These are phyloP conservation scores for Therioaphis trifolii DNA, from an alignment of 2,888 invertebrate genomes.

Conservation along the genomic window DNA sequence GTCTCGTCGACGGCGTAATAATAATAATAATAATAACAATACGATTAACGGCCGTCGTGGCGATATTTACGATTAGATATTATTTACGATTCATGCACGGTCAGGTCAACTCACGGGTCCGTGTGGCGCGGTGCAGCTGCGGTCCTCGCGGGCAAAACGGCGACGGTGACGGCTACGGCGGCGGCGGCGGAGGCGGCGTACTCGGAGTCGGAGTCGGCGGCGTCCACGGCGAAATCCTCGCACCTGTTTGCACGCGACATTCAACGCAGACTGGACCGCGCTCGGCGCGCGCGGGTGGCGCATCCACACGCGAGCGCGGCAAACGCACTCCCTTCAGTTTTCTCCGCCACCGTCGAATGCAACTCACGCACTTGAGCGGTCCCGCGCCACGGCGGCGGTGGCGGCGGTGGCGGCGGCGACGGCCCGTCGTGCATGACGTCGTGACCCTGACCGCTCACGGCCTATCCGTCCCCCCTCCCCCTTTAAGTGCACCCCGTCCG, in stretches of 20 bases:
- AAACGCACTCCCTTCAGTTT: slow-evolving; percentile 12
- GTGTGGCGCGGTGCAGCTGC: too few species aligned
- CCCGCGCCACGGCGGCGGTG: too few species aligned
- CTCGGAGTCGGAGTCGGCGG: neutral
- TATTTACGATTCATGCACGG: too few species aligned
- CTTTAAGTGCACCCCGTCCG: neutral
- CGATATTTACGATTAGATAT: too few species aligned
- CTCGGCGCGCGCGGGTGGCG: slow-evolving; percentile 2
- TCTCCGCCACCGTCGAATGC: neutral
- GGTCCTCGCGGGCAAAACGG: too few species aligned
- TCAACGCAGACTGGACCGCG: slow-evolving; percentile 31
- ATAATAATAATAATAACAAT: too few species aligned
- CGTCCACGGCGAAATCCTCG: neutral
- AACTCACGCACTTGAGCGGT: slow-evolving; percentile 21
- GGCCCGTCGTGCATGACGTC: neutral
- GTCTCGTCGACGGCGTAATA: too few species aligned
- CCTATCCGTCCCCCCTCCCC: too few species aligned
- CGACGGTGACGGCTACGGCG: neutral
- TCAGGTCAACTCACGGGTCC: too few species aligned
- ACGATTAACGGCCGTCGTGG: too few species aligned
- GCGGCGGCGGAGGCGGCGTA: neutral
- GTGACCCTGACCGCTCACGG: slow-evolving; percentile 29
- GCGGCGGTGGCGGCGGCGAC: too few species aligned
- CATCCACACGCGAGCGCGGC: slow-evolving; percentile 11
- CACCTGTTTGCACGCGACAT: slow-evolving; percentile 43